phyloP scores from a whole-genome alignment of 2,888 invertebrate species.

The Aphidoletes aphidimyza region DNA sequence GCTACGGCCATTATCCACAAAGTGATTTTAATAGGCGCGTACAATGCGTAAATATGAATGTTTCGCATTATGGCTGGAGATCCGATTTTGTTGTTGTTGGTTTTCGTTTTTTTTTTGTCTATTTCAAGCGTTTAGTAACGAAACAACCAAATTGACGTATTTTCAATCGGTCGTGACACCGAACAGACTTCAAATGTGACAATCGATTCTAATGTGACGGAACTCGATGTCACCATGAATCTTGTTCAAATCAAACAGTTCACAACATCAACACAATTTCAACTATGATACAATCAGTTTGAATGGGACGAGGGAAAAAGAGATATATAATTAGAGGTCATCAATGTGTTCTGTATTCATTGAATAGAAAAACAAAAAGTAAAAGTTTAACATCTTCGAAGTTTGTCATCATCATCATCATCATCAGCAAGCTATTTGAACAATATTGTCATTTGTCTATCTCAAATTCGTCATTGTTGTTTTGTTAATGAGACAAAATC shows the following conservation, averaged over 20 bases:
- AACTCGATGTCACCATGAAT: slow-evolving; percentile 32
- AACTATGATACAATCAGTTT: not conserved
- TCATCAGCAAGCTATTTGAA: no score
- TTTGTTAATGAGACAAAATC: no score
- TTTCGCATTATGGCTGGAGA: no score
- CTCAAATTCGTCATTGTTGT: no score
- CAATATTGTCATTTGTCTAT: no score
- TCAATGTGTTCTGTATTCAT: not conserved
- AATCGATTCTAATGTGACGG: not conserved
- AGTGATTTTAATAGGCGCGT: not conserved
- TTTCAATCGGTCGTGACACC: not conserved
- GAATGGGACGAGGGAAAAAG: not conserved
- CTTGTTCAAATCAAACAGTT: no score
- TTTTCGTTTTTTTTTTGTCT: no score
- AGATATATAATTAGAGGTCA: slow-evolving; percentile 6
- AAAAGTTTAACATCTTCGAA: not conserved
- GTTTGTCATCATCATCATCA: no score
- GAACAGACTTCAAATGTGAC: not conserved
- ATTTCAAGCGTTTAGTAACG: no score
- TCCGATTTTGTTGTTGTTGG: not conserved
- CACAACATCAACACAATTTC: not conserved
- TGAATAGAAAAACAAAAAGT: no score
- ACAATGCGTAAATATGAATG: not conserved
- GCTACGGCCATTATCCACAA: slow-evolving; percentile 35
- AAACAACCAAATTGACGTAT: slow-evolving; percentile 23